Percentiles rank a stretch among this genome's conserved stretches.
Conservation (phyloP, 2,797 vertebrate genomes). For the Crocodylus rhombifer region DNA sequence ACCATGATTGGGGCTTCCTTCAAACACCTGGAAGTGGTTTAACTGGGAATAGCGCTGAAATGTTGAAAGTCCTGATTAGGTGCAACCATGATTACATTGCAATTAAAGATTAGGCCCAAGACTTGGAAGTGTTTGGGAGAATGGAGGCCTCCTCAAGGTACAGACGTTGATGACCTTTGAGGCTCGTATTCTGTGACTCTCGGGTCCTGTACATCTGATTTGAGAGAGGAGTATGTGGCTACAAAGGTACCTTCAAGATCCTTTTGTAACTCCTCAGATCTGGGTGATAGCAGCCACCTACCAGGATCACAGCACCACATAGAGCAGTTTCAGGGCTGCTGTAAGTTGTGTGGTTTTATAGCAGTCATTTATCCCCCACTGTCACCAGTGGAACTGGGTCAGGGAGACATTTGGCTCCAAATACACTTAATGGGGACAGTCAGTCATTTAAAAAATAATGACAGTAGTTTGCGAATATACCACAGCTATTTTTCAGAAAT, state of each 20-base stretch:
- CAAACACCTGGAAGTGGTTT: neutral
- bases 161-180: no score
- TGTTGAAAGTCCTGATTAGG: neutral
- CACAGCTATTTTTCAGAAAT: neutral
- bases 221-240: neutral
- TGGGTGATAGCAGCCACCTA: neutral
- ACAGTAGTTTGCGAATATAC: neutral
- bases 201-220: rapidly evolving
- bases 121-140: neutral
- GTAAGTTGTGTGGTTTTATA: neutral
- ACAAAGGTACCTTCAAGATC: neutral
- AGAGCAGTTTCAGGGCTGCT: rapidly evolving
- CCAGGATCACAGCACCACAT: neutral
- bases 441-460: neutral
- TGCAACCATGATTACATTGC: no score
- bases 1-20: neutral
- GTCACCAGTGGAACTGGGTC: rapidly evolving
- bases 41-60: neutral
- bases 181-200: neutral
- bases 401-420: neutral
- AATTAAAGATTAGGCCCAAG: no score
- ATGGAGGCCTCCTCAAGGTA: no score
- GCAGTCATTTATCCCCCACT: neutral
- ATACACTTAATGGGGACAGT: rapidly evolving
- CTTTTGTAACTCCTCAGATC: neutral